These are phyloP conservation scores for Mustelus asterias DNA, from an alignment of 2,113 vertebrate genomes.

Conservation along the genomic window DNA sequence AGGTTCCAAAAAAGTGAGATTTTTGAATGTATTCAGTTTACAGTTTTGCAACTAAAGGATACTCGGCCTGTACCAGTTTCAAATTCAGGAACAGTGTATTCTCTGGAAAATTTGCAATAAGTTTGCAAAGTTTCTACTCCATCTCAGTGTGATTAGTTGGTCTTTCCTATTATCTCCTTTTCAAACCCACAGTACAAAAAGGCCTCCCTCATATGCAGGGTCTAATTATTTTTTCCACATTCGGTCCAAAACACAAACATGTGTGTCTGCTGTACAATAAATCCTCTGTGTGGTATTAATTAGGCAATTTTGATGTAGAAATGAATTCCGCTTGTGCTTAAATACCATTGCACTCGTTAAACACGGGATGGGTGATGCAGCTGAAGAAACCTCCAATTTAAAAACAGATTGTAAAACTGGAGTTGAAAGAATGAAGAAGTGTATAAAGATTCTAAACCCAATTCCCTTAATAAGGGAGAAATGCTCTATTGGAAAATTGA, in stretches of 20 bases:
- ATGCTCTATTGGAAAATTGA: not conserved
- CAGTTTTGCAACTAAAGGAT: too few species aligned
- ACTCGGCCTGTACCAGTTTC: not conserved
- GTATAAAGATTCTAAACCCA: not conserved
- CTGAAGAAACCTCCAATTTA: not conserved
- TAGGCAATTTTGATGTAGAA: not conserved
- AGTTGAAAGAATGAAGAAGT: not conserved
- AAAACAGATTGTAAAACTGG: not conserved
- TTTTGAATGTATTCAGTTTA: too few species aligned
- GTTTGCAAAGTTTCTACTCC: constrained; percentile 4
- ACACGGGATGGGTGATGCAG: not conserved
- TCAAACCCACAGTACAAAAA: not conserved
- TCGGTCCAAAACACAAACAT: not conserved
- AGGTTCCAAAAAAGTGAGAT: too few species aligned
- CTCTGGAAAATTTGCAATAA: not conserved
- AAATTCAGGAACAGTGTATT: not conserved
- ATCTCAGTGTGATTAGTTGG: not conserved
- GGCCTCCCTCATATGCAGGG: not conserved
- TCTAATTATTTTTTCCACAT: not conserved
- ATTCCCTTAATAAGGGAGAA: not conserved
- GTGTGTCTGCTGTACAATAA: not conserved
- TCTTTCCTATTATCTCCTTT: not conserved
- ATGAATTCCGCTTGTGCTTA: not conserved
- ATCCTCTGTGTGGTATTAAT: not conserved
- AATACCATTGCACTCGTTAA: not conserved